These are phyloP conservation scores for Chrysolina americana DNA, from an alignment of 2,888 invertebrate genomes.

Conservation along the genomic window DNA sequence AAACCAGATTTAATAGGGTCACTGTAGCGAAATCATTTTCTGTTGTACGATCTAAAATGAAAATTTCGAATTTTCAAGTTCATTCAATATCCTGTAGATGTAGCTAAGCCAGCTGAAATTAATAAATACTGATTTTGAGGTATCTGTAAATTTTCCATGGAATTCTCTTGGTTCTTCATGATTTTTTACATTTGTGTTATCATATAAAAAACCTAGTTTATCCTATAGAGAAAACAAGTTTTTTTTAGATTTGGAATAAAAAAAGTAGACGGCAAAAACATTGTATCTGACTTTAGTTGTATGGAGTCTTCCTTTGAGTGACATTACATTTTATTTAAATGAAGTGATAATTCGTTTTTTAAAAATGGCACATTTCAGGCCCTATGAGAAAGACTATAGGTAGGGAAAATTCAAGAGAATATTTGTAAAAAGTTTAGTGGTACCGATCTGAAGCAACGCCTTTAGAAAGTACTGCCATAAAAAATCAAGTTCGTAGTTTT, in stretches of 20 bases:
- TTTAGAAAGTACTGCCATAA: background rate
- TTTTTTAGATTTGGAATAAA: background rate
- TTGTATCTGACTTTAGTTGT: slow-evolving; percentile 1
- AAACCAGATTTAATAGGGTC: too few relatives aligned
- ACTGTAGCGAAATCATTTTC: too few relatives aligned
- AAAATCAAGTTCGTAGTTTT: slow-evolving; percentile 20
- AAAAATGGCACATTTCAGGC: slow-evolving; percentile 62
- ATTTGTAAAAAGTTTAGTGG: background rate
- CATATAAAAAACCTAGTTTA: background rate
- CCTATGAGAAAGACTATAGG: slow-evolving; percentile 62
- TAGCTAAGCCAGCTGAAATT: too few relatives aligned
- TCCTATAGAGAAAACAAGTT: background rate
- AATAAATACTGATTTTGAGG: too few relatives aligned
- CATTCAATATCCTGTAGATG: too few relatives aligned
- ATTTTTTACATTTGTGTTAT: too few relatives aligned
- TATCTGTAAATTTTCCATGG: too few relatives aligned
- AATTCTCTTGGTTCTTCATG: too few relatives aligned
- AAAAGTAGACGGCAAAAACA: slow-evolving; percentile 2
- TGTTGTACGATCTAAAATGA: too few relatives aligned
- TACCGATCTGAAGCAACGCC: background rate
- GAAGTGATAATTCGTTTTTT: slow-evolving; percentile 51
- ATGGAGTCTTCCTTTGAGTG: slow-evolving; percentile 31
- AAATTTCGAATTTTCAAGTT: too few relatives aligned
- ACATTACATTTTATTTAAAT: slow-evolving; percentile 50
- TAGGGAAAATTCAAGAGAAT: slow-evolving; percentile 43